phyloP scores from a whole-genome alignment of 2,888 invertebrate genomes.

The Magallana nippona region DNA sequence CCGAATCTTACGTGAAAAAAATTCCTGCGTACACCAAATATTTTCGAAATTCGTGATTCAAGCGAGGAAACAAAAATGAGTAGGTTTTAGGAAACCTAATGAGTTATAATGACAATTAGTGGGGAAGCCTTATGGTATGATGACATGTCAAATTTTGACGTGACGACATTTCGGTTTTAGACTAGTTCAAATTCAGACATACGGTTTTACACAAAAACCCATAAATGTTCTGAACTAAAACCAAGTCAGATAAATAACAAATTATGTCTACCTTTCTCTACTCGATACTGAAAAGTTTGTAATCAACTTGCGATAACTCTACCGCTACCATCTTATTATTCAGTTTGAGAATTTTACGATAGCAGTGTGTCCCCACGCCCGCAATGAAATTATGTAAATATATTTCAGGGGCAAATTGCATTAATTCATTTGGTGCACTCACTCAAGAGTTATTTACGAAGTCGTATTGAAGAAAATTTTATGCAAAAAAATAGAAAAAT shows the following conservation, averaged over 20 bases:
- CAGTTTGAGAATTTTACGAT: not conserved
- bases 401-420: not conserved
- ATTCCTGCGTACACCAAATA: not conserved
- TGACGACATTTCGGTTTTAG: not conserved
- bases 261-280: not conserved
- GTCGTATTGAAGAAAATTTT: conserved; percentile 1
- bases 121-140: not conserved
- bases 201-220: not conserved
- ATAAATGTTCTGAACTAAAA: not conserved
- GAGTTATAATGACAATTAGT: conserved; percentile 1
- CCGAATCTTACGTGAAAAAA: not conserved
- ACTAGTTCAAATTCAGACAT: not conserved
- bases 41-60: not conserved
- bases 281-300: not conserved
- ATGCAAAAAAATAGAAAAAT: not conserved
- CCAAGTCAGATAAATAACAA: not conserved
- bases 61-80: conserved; percentile 2
- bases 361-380: not conserved
- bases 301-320: not conserved
- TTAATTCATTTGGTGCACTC: not conserved
- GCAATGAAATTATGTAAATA: conserved; percentile 13
- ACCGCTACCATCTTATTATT: not conserved
- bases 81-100: not conserved
- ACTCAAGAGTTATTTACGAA: not conserved
- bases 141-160: not conserved